A percentile compares a stretch with the other conserved stretches of the same genome.
Conservation (phyloP, 2,797 vertebrate species). For the Falco novaeseelandiae region DNA sequence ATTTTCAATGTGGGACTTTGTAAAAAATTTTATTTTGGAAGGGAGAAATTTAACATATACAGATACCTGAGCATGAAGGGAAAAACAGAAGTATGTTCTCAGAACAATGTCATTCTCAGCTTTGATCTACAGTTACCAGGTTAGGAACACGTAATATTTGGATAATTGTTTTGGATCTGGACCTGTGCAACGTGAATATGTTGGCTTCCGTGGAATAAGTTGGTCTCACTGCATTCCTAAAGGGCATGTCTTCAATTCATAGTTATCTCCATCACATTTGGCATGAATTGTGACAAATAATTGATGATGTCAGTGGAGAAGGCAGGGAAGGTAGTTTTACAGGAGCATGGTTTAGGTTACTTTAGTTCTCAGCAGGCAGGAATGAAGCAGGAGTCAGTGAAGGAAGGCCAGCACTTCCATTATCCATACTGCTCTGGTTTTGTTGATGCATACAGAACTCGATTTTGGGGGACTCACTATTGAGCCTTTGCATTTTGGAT, state of each 20-base stretch:
- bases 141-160: neutral
- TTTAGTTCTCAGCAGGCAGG: neutral
- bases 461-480: neutral
- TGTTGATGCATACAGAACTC: neutral
- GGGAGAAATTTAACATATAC: neutral
- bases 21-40: neutral
- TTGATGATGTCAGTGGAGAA: neutral
- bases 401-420: neutral
- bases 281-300: neutral
- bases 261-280: neutral
- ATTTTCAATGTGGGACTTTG: neutral
- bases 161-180: neutral
- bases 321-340: neutral
- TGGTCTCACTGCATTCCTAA: neutral
- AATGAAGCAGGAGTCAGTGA: neutral
- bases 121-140: neutral
- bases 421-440: neutral
- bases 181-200: neutral
- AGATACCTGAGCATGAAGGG: neutral
- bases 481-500: neutral
- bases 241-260: neutral
- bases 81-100: neutral
- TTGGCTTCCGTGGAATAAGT: neutral
- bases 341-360: neutral
- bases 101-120: neutral